Evolutionary conservation across 2,113 vertebrate species (phyloP), one percentile per base, ranked within the genome.

Genomic region (Platysteira castanea): DNA sequence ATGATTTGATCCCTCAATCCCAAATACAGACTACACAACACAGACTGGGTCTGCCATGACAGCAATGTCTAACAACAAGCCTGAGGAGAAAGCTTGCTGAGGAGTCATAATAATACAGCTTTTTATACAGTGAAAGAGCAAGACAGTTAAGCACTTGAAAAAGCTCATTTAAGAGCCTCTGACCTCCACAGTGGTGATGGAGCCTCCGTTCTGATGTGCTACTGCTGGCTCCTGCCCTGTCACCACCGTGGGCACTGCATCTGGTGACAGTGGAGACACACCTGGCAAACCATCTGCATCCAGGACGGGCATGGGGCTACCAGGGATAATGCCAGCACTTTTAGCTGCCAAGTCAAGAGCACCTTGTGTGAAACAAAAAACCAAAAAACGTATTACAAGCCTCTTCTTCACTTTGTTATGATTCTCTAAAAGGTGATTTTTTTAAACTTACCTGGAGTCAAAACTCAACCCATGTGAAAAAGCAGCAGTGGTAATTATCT

Each of bases 251-350:
- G 98, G 26, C 73, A 97, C 93, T 20, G 97, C 73, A 2, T 98
- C 98, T 7, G 98, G 92, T 23, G 98, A 94, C 70, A 98, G 37
- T 2, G 98, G 96, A 31, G 98, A 93, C 30, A 98, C 97, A 18
- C 96, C 95, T 17, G 98, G 81, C 89, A 98, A 83, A 94, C 98
- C 81, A 59, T 98, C 98, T 0, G 98, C n/a, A 15, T 98, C 98
- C 53, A 98, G 83, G 60, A 98, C 98, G 30, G 96, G 98, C 79
- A 99, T 90, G 13, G 99, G 98, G 94, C 98, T 99, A 75, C 98
- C 98, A 8, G 99, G 99, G 77, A 99, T 99, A 95, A 99, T 99
- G 71, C 99, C 99, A 24, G 99, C 99, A 92, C 99, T 99, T 90
- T 99, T 99, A 33, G 99, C 99, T 76, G 99, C 99, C 91, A 99